Evolutionary conservation across 2,888 invertebrate species (phyloP), one percentile per base, ranked within the genome.

Genomic region (Odontomyia ornata): DNA sequence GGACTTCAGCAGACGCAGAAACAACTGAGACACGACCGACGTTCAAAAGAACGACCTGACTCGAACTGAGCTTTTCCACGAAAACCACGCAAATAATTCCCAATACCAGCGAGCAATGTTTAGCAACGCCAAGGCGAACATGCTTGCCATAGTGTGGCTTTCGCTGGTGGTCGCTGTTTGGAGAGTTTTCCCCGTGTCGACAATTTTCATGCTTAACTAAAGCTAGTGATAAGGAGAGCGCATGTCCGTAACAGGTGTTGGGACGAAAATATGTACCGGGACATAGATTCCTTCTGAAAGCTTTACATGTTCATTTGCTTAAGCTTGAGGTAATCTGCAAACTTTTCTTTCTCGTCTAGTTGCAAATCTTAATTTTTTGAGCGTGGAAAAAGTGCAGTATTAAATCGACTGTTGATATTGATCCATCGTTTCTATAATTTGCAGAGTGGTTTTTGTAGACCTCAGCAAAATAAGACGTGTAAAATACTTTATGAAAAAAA

Each of bases 61-160:
- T 57, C 73, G 18, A 56, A 46, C 27, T 52, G 73, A 73, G 73
- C 73, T 57, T 73, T 60, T 73, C 73, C 36, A 73, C 36, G 36
- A 43, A 52, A 73, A 73, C 15, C 73, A 73, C 73, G 21, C 21
- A 73, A 73, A 73, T 60, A 36, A 57, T 25, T 25, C 23, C n/a
- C n/a, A 43, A 21, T 23, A 1, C 23, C 27, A 21, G 57, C 73
- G 36, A 36, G 46, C 57, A 73, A 13, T 73, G 73, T 57, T 73
- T 57, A 36, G 57, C 73, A 57, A 60, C 57, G 73, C 36, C 71
- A 57, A 60, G 43, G 60, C 60, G 18, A 57, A 36, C 57, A 36
- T n/a, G 11, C 36, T 36, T 73, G 36, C n/a, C 13, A 11, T 25
- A 9, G 60, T 21, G 25, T 60, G 60, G 21, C 1, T 21, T 60